Base-by-base conservation (phyloP, 2,797 vertebrate genomes). In the Astyanax mexicanus region DNA sequence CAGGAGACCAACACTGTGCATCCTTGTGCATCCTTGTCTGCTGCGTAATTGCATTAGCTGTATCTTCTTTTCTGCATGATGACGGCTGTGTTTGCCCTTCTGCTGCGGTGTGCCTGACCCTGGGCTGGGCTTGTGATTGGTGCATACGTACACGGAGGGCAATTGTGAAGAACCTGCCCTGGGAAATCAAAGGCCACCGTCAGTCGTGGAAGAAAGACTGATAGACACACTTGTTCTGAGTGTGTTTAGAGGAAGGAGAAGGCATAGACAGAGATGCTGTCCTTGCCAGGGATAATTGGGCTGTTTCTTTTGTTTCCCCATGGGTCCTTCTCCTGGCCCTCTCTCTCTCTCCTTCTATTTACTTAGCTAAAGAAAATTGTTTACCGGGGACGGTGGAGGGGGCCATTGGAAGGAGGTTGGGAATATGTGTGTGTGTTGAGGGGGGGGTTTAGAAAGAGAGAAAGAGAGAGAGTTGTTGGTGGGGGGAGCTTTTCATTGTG, bases 341-440 rank as follows among this genome's bases (percentile, higher is more conserved):
- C 69, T 58, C 60, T 67, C 52, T 66, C 75, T 49, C 64, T 61
- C 64, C 68, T 52, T 79, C 78, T 82, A 77, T 83, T 83, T 83
- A 80, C 85, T 86, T 82, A 84, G 78, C 71, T 81, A 83, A 83
- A 73, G 81, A 83, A 82, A 83, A 82, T 73, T 76, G 80, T 84
- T 84, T 83, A 84, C 78, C 75, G 72, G 75, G 62, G 52, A 78
- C 76, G 70, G 81, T 45, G 67, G 70, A 54, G 61, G 73, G 77
- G 81, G 77, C 61, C 57, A 66, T 15, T 80, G 57, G 64, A 81
- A 72, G 67, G 68, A 65, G 49, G 38, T 65, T 75, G 49, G 47
- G 67, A 61, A 49, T 61, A 55, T 32, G 49, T 27, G 29, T n/a
- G n/a, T n/a, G n/a, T n/a, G n/a, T n/a, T n/a, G n/a, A n/a, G n/a